phyloP scores from a whole-genome alignment of 2,888 invertebrate species.

The Drosophila paramelanica region DNA sequence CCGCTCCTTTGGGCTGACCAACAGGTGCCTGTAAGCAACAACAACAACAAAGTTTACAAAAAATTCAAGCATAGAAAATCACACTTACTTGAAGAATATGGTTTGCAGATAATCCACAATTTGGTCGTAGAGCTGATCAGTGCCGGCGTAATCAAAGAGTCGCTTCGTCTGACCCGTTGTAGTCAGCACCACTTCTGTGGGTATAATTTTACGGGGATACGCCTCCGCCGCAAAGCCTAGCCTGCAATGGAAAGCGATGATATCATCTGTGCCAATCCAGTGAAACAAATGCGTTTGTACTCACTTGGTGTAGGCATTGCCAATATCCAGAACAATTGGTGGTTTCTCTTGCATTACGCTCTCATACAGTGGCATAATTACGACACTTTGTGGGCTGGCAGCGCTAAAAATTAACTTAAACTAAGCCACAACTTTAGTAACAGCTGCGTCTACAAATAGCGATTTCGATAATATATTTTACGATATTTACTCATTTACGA shows the following conservation, averaged over 20 bases:
- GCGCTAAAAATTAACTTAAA: slow-evolving; percentile 6
- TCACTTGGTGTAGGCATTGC: slow-evolving; percentile 96
- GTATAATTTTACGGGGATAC: slow-evolving; percentile 94
- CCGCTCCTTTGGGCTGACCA: slow-evolving; percentile 96
- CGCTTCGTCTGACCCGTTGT: slow-evolving; percentile 87
- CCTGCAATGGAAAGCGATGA: slow-evolving; percentile 86
- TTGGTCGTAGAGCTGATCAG: slow-evolving; percentile 92
- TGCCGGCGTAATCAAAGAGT: slow-evolving; percentile 88
- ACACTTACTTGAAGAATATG: slow-evolving; percentile 92
- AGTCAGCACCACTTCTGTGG: slow-evolving; percentile 90
- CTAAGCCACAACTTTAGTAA: slow-evolving; percentile 11
- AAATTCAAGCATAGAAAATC: neutral
- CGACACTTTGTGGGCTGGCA: neutral
- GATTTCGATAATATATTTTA: slow-evolving; percentile 13
- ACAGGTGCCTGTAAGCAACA: slow-evolving; percentile 88
- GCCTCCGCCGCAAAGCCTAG: slow-evolving; percentile 96
- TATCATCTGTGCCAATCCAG: slow-evolving; percentile 44
- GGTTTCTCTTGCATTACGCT: slow-evolving; percentile 94
- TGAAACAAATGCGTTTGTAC: slow-evolving; percentile 59
- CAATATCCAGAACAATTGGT: slow-evolving; percentile 95
- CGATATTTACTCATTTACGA: neutral
- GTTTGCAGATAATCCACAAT: slow-evolving; percentile 94
- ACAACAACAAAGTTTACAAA: neutral
- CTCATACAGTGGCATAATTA: slow-evolving; percentile 91
- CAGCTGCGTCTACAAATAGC: slow-evolving; percentile 18